Conservation (phyloP, 2,888 invertebrate species). For the Melanophora roralis region DNA sequence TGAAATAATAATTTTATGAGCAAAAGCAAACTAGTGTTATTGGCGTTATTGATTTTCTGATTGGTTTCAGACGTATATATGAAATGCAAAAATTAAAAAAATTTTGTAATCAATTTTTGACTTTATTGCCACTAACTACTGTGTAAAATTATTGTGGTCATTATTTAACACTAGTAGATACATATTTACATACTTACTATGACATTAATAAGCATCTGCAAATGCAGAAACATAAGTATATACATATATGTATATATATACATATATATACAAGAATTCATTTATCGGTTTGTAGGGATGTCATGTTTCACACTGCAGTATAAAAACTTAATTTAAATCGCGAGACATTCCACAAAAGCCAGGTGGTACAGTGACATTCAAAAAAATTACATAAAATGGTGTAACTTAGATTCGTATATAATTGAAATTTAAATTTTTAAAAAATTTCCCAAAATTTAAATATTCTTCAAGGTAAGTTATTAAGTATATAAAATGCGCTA, state of each 20-base stretch:
- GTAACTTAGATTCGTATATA: too few species aligned
- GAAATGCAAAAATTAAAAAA: background rate
- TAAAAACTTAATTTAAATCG: slow-evolving; percentile 47
- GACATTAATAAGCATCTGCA: background rate
- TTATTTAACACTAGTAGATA: slow-evolving; percentile 29
- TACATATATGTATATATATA: background rate
- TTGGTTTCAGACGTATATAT: background rate
- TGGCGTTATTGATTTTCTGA: background rate
- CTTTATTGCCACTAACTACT: slow-evolving; percentile 46
- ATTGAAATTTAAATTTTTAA: too few species aligned
- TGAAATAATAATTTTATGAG: background rate
- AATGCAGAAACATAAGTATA: background rate
- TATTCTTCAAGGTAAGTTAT: too few species aligned
- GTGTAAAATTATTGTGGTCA: slow-evolving; percentile 50
- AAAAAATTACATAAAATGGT: too few species aligned
- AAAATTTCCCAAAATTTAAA: too few species aligned
- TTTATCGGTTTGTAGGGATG: slow-evolving; percentile 22
- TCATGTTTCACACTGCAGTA: slow-evolving; percentile 41
- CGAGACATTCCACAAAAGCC: background rate
- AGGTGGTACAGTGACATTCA: background rate
- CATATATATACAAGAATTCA: too few species aligned
- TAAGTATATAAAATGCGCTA: too few species aligned
- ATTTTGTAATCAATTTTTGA: slow-evolving; percentile 56
- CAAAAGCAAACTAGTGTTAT: background rate
- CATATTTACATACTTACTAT: background rate